phyloP scores from a whole-genome alignment of 1,140 invertebrate species.

The Lepidurus arcticus region DNA sequence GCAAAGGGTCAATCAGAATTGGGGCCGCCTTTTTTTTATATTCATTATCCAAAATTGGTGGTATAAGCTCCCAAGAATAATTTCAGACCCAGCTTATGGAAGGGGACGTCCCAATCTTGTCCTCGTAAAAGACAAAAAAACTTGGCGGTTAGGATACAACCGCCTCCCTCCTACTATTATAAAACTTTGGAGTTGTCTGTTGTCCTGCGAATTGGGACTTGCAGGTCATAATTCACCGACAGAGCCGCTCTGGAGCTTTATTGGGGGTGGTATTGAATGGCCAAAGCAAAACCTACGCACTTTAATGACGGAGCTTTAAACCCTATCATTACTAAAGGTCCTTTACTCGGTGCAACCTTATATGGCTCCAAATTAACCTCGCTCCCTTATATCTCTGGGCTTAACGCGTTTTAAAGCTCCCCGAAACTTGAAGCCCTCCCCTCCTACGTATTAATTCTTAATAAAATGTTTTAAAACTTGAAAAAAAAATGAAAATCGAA shows the following conservation, averaged over 20 bases:
- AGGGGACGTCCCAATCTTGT: constrained; percentile 11
- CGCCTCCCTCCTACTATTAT: not conserved
- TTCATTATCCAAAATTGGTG: not conserved
- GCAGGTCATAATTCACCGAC: not conserved
- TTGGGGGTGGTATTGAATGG: not conserved
- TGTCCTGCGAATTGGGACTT: constrained; percentile 9
- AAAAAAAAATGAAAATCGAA: not conserved
- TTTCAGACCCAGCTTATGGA: not conserved
- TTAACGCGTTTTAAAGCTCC: not conserved
- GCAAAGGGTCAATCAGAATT: not conserved
- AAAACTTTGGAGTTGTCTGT: not conserved
- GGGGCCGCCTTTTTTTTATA: not conserved
- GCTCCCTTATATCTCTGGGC: not conserved
- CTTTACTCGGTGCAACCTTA: not conserved
- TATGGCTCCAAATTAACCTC: not conserved
- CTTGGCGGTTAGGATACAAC: not conserved
- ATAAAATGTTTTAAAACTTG: not conserved
- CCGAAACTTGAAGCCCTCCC: not conserved
- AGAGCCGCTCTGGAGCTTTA: not conserved
- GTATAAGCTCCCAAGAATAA: not conserved
- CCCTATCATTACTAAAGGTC: constrained; percentile 4
- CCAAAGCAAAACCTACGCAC: not conserved
- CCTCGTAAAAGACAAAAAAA: not conserved
- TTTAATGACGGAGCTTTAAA: constrained; percentile 16
- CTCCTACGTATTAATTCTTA: not conserved